A percentile compares a stretch with the other conserved stretches of the same genome.
phyloP scores from a whole-genome alignment of 2,888 invertebrate species.

The Ellobium chinense region DNA sequence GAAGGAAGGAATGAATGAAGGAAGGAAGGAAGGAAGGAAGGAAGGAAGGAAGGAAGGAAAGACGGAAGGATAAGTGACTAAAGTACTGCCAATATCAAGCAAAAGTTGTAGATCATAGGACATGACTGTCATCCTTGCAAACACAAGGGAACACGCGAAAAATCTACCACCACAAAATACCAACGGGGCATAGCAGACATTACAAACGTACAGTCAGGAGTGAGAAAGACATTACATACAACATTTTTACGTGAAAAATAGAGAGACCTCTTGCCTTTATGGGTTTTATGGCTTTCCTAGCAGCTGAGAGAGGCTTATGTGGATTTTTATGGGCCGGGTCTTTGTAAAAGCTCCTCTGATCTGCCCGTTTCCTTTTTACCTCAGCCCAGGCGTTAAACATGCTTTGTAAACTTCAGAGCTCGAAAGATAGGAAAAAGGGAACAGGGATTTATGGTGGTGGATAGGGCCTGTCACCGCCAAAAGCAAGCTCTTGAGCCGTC shows the following conservation, averaged over 20 bases:
- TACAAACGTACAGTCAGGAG: not conserved
- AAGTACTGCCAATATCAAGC: too few species aligned
- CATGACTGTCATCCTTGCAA: too few species aligned
- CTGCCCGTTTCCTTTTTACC: not conserved
- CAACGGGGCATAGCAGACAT: not conserved
- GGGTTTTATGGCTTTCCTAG: not conserved
- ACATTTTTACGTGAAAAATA: not conserved
- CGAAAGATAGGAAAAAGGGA: too few species aligned
- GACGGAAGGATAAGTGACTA: not conserved
- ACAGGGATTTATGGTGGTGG: too few species aligned
- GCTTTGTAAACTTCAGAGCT: not conserved
- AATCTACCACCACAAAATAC: too few species aligned
- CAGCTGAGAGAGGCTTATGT: not conserved
- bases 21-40: not conserved
- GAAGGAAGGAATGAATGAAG: not conserved
- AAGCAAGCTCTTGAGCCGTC: too few species aligned
- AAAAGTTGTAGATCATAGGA: too few species aligned
- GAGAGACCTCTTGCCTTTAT: not conserved
- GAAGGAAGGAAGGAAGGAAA: not conserved
- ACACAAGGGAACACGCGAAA: too few species aligned
- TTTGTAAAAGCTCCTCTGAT: not conserved
- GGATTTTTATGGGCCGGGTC: not conserved
- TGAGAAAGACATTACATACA: not conserved
- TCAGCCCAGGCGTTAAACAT: not conserved
- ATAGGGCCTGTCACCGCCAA: too few species aligned